Percentiles rank a stretch among this genome's conserved stretches.
These are phyloP conservation scores for Opisthocomus hoazin DNA, from an alignment of 2,113 vertebrate species.

Conservation along the genomic window DNA sequence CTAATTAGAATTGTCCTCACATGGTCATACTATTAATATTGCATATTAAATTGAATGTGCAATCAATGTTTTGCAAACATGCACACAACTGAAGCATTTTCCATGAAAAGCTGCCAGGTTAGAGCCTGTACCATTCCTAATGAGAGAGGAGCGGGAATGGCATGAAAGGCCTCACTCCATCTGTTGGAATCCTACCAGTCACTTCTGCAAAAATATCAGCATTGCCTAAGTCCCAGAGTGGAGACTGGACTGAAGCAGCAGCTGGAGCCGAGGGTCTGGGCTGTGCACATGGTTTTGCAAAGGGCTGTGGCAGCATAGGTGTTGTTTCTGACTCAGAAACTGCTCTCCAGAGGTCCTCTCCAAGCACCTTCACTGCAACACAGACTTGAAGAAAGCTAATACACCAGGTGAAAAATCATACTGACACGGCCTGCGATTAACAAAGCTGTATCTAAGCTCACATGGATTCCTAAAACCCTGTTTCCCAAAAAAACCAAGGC, in stretches of 20 bases:
- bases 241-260: not conserved
- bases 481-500: not conserved
- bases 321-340: not conserved
- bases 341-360: not conserved
- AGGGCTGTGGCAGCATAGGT: not conserved
- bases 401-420: not conserved
- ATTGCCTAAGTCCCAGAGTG: rapidly evolving
- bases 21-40: not conserved
- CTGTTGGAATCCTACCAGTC: not conserved
- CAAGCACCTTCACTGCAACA: not conserved
- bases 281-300: not conserved
- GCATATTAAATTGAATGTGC: not conserved
- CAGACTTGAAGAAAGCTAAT: not conserved
- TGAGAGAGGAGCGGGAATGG: not conserved
- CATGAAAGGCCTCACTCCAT: not conserved
- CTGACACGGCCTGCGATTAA: not conserved
- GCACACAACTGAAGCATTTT: rapidly evolving
- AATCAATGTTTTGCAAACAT: not conserved
- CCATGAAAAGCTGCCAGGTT: not conserved
- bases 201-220: not conserved
- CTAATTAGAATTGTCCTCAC: not conserved
- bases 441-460: not conserved
- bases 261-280: not conserved
- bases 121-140: not conserved
- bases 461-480: not conserved